These are phyloP conservation scores for Catocala nupta DNA, from an alignment of 2,888 invertebrate species.

Conservation along the genomic window DNA sequence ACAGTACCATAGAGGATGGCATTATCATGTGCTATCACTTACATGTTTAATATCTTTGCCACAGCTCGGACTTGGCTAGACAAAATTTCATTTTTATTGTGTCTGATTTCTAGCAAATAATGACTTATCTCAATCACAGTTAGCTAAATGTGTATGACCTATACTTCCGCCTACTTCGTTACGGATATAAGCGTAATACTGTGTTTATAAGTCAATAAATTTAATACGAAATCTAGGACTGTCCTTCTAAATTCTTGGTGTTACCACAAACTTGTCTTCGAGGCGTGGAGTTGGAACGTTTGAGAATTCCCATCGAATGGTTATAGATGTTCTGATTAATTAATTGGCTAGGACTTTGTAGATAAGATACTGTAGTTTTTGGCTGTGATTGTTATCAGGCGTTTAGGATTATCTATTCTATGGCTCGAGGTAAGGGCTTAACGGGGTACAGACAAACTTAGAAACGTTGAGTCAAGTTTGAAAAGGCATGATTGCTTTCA, in stretches of 20 bases:
- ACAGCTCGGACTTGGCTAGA: no score
- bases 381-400: conserved; percentile 12
- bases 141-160: no score
- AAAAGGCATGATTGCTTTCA: background rate
- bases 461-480: background rate
- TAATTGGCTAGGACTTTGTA: conserved; percentile 40
- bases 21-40: no score
- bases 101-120: no score
- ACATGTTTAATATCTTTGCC: no score
- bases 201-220: background rate
- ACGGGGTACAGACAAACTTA: no score
- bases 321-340: conserved; percentile 44
- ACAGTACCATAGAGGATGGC: no score
- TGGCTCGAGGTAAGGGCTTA: no score
- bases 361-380: conserved; percentile 24
- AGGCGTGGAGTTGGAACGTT: conserved; percentile 42
- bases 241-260: conserved; percentile 1
- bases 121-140: no score
- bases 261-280: conserved; percentile 35
- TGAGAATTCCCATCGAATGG: conserved; percentile 38
- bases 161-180: no score
- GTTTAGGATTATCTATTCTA: conserved; percentile 10
- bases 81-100: no score
- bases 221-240: background rate
- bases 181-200: no score